A percentile compares a stretch with the other conserved stretches of the same genome.
Conservation (phyloP, 2,888 invertebrate genomes). For the Herminia tarsipennalis region DNA sequence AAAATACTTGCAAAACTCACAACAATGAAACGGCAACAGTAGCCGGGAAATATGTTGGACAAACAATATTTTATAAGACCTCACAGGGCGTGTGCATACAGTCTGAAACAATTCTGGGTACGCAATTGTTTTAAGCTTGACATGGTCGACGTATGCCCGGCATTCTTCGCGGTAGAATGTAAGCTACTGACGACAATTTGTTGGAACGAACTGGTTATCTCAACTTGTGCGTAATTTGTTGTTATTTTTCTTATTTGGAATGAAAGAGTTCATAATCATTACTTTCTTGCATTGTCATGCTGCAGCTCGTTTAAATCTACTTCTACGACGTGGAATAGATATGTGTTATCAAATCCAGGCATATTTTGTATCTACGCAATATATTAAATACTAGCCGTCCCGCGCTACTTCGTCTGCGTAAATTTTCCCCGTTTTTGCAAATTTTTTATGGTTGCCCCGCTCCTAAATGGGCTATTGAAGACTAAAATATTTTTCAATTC, state of each 20-base stretch:
- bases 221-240: constrained; percentile 11
- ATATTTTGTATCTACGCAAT: too few relatives aligned
- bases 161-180: constrained; percentile 34
- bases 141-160: constrained; percentile 18
- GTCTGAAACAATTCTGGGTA: constrained; percentile 32
- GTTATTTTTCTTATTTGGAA: constrained; percentile 25
- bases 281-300: background rate
- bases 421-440: too few relatives aligned
- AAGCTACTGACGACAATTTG: constrained; percentile 23
- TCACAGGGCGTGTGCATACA: constrained; percentile 18
- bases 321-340: too few relatives aligned
- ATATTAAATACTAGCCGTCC: too few relatives aligned
- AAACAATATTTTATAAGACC: constrained; percentile 15
- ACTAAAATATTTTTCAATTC: too few relatives aligned
- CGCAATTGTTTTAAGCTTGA: constrained; percentile 28
- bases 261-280: constrained; percentile 3
- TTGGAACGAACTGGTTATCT: constrained; percentile 8
- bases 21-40: background rate
- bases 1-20: too few relatives aligned
- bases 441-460: too few relatives aligned
- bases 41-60: constrained; percentile 15
- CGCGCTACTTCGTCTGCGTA: too few relatives aligned
- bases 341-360: too few relatives aligned
- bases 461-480: too few relatives aligned
- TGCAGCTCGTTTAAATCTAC: too few relatives aligned